phyloP scores from a whole-genome alignment of 2,888 invertebrate genomes.

The Cheilosia grossa region DNA sequence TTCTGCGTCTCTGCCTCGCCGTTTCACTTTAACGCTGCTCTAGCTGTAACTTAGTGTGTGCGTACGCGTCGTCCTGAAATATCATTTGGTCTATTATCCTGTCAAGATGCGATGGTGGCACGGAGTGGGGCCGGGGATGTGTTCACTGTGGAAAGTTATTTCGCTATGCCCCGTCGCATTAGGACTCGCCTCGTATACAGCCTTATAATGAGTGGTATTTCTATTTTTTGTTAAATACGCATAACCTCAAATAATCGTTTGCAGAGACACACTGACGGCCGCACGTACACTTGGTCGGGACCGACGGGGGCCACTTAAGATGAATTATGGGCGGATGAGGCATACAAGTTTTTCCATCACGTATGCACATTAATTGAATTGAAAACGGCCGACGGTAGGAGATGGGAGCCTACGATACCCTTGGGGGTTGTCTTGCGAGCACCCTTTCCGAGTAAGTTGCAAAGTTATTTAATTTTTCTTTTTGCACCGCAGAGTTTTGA shows the following conservation, averaged over 20 bases:
- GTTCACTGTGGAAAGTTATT: slow-evolving; percentile 40
- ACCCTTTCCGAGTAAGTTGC: slow-evolving; percentile 29
- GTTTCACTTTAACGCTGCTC: neutral
- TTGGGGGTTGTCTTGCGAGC: slow-evolving; percentile 4
- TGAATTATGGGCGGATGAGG: slow-evolving; percentile 69
- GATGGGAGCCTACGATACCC: neutral
- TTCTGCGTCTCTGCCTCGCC: slow-evolving; percentile 6
- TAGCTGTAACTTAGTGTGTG: slow-evolving; percentile 19
- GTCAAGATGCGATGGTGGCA: slow-evolving; percentile 23
- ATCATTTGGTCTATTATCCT: slow-evolving; percentile 71
- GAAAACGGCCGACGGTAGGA: slow-evolving; percentile 41
- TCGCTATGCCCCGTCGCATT: slow-evolving; percentile 24
- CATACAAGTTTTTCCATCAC: slow-evolving; percentile 70
- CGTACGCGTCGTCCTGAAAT: slow-evolving; percentile 55
- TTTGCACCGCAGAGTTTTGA: slow-evolving; percentile 37
- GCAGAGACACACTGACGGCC: slow-evolving; percentile 27
- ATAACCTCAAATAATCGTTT: slow-evolving; percentile 72
- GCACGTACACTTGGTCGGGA: slow-evolving; percentile 47
- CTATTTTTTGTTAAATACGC: slow-evolving; percentile 62
- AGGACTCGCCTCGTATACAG: slow-evolving; percentile 34
- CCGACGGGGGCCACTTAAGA: slow-evolving; percentile 61
- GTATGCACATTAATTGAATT: slow-evolving; percentile 75
- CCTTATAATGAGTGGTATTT: slow-evolving; percentile 55
- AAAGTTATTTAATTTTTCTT: slow-evolving; percentile 39
- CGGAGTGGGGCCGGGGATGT: slow-evolving; percentile 15